These are phyloP conservation scores for Hepsetus odoe DNA, from an alignment of 2,113 vertebrate genomes.

Conservation along the genomic window DNA sequence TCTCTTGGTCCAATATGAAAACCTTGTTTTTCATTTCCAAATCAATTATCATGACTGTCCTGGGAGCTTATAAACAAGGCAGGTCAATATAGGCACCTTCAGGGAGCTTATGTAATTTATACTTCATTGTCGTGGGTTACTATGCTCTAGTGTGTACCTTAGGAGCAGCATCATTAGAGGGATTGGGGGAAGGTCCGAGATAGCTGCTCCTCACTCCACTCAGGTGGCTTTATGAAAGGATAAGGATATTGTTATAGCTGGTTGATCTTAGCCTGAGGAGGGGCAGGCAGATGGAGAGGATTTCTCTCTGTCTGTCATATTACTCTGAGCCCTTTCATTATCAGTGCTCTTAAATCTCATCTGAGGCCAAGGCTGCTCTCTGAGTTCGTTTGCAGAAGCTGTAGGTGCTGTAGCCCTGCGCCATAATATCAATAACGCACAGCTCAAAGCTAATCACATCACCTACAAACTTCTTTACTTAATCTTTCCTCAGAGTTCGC, in stretches of 20 bases:
- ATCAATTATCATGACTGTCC: constrained; percentile 36
- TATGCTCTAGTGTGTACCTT: constrained; percentile 31
- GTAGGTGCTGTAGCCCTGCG: constrained; percentile 17
- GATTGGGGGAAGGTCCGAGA: constrained; percentile 38
- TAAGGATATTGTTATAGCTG: constrained; percentile 51
- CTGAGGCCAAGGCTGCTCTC: constrained; percentile 30
- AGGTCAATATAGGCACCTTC: constrained; percentile 39
- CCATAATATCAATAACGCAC: constrained; percentile 29
- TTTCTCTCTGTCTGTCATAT: constrained; percentile 51
- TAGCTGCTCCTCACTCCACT: constrained; percentile 16
- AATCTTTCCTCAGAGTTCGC: constrained; percentile 9
- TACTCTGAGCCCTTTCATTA: constrained; percentile 46
- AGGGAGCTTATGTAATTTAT: constrained; percentile 50
- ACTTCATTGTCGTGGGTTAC: constrained; percentile 44
- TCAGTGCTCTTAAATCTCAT: constrained; percentile 52
- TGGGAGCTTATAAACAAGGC: constrained; percentile 30
- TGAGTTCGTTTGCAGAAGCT: constrained; percentile 24
- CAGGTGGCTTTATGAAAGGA: constrained; percentile 50
- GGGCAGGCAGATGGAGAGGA: constrained; percentile 34
- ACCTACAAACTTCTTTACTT: constrained; percentile 11
- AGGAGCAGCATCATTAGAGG: constrained; percentile 37
- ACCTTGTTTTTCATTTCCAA: constrained; percentile 37
- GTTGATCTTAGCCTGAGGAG: constrained; percentile 47
- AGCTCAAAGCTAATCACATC: constrained; percentile 28
- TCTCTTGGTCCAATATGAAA: constrained; percentile 24